Conservation (phyloP, 2,888 invertebrate genomes). For the Chymomyza procnemis region DNA sequence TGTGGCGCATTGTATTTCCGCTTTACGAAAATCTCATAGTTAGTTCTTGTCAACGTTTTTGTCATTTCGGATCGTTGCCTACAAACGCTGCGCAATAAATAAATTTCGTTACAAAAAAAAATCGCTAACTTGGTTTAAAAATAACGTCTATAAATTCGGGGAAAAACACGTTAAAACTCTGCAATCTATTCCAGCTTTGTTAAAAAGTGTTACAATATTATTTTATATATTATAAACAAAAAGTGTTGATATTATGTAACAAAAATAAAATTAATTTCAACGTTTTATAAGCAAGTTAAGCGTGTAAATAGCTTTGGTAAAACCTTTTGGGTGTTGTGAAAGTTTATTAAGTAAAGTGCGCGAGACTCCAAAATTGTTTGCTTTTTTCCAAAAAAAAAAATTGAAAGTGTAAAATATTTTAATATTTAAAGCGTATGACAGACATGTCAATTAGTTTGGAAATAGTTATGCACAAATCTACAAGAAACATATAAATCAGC, state of each 20-base stretch:
- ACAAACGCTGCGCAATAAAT: background rate
- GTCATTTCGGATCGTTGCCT: slow-evolving; percentile 18
- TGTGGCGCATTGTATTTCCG: slow-evolving; percentile 25
- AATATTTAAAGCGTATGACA: background rate
- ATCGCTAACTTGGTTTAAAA: background rate
- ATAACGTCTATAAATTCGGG: background rate
- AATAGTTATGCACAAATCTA: background rate
- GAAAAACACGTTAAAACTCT: background rate
- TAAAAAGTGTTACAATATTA: background rate
- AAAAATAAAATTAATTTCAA: background rate
- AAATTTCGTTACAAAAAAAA: background rate
- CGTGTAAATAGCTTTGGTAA: background rate
- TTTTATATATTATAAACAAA: background rate
- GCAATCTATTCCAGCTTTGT: background rate
- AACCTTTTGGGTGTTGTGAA: background rate
- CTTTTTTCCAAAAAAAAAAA: background rate
- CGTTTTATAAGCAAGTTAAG: background rate
- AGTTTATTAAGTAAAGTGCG: background rate
- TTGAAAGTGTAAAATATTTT: background rate
- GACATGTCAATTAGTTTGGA: background rate
- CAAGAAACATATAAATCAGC: background rate
- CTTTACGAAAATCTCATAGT: slow-evolving; percentile 15
- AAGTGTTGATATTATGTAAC: background rate
- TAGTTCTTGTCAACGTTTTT: slow-evolving; percentile 25
- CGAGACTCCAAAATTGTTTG: background rate